These are phyloP conservation scores for Notarius quadriscutis DNA, from an alignment of 2,113 vertebrate species.

Conservation along the genomic window DNA sequence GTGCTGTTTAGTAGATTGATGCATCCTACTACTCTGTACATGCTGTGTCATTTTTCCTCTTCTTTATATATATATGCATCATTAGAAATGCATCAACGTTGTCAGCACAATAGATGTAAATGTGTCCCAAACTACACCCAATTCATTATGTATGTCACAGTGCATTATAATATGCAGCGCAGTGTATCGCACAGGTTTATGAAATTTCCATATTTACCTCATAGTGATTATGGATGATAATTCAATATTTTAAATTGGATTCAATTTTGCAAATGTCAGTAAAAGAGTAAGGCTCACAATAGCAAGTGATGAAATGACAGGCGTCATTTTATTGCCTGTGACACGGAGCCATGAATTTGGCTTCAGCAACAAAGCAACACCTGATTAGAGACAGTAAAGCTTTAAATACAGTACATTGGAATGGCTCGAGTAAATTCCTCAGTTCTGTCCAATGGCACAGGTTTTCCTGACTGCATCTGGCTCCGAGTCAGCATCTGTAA, in stretches of 20 bases:
- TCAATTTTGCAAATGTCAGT: not conserved
- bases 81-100: not conserved
- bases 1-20: not conserved
- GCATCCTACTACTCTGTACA: not conserved
- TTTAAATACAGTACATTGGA: not conserved
- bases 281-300: not conserved
- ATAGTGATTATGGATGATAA: not conserved
- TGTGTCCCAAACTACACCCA: not conserved
- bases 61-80: not conserved
- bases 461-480: not conserved
- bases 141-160: not conserved
- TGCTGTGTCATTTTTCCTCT: not conserved
- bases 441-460: not conserved
- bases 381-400: not conserved
- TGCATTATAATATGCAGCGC: not conserved
- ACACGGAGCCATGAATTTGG: not conserved
- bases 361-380: not conserved
- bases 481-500: not conserved
- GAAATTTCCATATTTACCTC: not conserved
- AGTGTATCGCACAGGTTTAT: not conserved
- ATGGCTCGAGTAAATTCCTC: not conserved
- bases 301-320: not conserved
- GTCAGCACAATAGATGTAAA: not conserved
- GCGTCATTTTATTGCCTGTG: not conserved
- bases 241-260: not conserved